phyloP scores from a whole-genome alignment of 2,888 invertebrate species.

The Amorpha juglandis region DNA sequence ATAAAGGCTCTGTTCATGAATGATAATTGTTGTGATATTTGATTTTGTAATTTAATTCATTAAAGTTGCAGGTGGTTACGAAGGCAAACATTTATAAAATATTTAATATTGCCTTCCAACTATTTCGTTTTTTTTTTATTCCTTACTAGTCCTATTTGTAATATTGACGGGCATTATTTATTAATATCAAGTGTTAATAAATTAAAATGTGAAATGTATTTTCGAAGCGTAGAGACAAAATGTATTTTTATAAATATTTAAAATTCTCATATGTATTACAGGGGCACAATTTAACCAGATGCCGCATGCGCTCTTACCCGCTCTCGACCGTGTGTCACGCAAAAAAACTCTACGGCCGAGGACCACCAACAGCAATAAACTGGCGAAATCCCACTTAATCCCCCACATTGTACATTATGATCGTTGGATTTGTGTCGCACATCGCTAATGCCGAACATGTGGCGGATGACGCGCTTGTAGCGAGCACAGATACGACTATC shows the following conservation, averaged over 20 bases:
- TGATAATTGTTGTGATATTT: no score
- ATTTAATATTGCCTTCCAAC: no score
- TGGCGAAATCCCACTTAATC: constrained; percentile 74
- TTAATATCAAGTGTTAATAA: no score
- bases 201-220: no score
- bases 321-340: constrained; percentile 65
- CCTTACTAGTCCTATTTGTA: no score
- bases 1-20: no score
- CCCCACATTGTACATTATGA: constrained; percentile 76
- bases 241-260: background rate
- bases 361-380: constrained; percentile 77
- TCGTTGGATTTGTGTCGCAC: constrained; percentile 72
- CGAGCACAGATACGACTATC: constrained; percentile 26
- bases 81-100: no score
- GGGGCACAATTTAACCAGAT: constrained; percentile 57
- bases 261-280: constrained; percentile 28
- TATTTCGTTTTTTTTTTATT: no score
- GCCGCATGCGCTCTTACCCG: constrained; percentile 48
- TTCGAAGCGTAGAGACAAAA: background rate
- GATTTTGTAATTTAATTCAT: no score
- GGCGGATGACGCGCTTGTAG: constrained; percentile 58
- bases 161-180: no score
- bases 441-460: constrained; percentile 78
- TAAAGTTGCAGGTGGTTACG: no score
- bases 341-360: constrained; percentile 63